These are phyloP conservation scores for Chaetodon auriga DNA, from an alignment of 2,113 vertebrate genomes.

Conservation along the genomic window DNA sequence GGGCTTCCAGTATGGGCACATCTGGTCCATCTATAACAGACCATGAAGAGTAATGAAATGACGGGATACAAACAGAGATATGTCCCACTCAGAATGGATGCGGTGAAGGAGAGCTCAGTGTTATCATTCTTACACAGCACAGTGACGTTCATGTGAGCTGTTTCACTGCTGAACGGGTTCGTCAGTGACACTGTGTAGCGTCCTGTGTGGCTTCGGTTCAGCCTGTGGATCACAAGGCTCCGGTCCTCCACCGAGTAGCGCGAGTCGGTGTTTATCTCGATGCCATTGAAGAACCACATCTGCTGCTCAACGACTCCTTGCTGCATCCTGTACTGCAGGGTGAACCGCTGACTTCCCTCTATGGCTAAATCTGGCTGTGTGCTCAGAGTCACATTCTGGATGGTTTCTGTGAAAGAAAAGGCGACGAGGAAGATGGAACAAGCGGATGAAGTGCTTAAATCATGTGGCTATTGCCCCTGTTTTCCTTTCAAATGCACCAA, in stretches of 20 bases:
- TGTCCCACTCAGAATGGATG: background rate
- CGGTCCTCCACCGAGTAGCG: constrained; percentile 56
- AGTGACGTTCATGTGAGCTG: constrained; percentile 33
- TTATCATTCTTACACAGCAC: constrained; percentile 76
- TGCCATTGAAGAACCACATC: constrained; percentile 72
- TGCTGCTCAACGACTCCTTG: constrained; percentile 63
- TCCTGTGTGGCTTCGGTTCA: constrained; percentile 70
- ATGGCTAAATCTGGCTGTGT: background rate
- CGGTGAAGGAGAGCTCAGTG: background rate
- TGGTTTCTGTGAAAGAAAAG: constrained; percentile 61
- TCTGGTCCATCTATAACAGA: constrained; percentile 81
- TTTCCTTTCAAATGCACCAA: background rate
- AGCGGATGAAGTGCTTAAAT: background rate
- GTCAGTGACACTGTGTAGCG: constrained; percentile 67
- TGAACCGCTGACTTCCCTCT: constrained; percentile 68
- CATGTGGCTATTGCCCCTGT: background rate
- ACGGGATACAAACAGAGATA: background rate
- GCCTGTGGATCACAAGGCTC: constrained; percentile 67
- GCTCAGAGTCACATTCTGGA: constrained; percentile 64
- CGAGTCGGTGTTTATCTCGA: constrained; percentile 41
- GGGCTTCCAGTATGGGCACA: constrained; percentile 62
- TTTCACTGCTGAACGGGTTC: constrained; percentile 78
- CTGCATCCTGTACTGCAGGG: constrained; percentile 61
- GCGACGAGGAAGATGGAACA: background rate
- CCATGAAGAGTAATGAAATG: background rate